Percentiles rank a stretch among this genome's conserved stretches.
These are phyloP conservation scores for Drosophila barbarae DNA, from an alignment of 2,888 invertebrate genomes.

Conservation along the genomic window DNA sequence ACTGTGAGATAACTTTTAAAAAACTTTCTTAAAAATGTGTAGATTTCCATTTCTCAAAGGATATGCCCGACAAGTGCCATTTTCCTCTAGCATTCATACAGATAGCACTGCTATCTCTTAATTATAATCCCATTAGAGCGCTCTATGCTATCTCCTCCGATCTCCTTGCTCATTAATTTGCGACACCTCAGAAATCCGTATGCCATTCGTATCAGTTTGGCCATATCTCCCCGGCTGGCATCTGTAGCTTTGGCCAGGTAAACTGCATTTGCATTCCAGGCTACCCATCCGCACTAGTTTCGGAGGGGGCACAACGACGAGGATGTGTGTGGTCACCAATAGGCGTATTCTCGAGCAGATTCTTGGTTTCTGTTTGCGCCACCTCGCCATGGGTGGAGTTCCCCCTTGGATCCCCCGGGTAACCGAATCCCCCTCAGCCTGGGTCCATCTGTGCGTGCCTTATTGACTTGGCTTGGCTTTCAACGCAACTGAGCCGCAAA, in stretches of 20 bases:
- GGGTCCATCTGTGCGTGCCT: slow-evolving; percentile 56
- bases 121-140: slow-evolving; percentile 2
- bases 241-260: slow-evolving; percentile 19
- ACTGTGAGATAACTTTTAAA: not conserved
- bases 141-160: slow-evolving; percentile 13
- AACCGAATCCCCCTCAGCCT: not conserved
- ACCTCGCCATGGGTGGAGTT: not conserved
- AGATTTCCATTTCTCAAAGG: not conserved
- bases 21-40: not conserved
- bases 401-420: not conserved
- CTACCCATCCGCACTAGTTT: slow-evolving; percentile 1
- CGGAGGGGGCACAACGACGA: not conserved
- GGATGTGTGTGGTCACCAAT: slow-evolving; percentile 30
- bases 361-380: slow-evolving; percentile 31
- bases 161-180: slow-evolving; percentile 32
- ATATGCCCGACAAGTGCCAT: not conserved
- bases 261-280: slow-evolving; percentile 15
- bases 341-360: slow-evolving; percentile 29
- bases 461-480: slow-evolving; percentile 63
- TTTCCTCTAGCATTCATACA: not conserved
- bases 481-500: slow-evolving; percentile 66
- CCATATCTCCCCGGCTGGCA: not conserved
- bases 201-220: slow-evolving; percentile 1
- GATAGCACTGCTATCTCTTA: not conserved
- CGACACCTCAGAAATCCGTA: slow-evolving; percentile 29